A percentile compares a stretch with the other conserved stretches of the same genome.
phyloP scores from a whole-genome alignment of 2,888 invertebrate genomes.

The Lasiommata megera region DNA sequence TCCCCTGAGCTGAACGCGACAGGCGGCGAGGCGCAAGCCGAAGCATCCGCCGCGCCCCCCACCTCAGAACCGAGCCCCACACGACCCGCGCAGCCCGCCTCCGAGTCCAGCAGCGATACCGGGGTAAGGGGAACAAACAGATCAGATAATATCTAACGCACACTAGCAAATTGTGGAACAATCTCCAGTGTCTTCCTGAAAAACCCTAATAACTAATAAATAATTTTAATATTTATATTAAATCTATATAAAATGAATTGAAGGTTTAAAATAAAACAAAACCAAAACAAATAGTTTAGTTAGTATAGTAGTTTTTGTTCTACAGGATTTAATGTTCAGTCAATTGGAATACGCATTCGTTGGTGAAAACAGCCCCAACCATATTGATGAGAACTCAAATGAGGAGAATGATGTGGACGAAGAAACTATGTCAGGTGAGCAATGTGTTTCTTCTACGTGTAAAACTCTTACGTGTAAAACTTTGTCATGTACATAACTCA shows the following conservation, averaged over 20 bases:
- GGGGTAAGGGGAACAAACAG: too few relatives aligned
- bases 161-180: too few relatives aligned
- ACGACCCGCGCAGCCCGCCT: conserved; percentile 40
- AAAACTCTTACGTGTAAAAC: too few relatives aligned
- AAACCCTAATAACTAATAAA: too few relatives aligned
- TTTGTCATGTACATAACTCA: too few relatives aligned
- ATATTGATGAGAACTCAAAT: conserved; percentile 85
- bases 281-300: too few relatives aligned
- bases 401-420: conserved; percentile 94
- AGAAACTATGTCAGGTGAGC: conserved; percentile 89
- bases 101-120: conserved; percentile 71
- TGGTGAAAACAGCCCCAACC: conserved; percentile 79
- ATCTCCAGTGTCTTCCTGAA: too few relatives aligned
- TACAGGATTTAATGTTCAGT: conserved; percentile 73
- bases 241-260: too few relatives aligned
- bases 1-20: conserved; percentile 66
- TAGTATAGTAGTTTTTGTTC: too few relatives aligned
- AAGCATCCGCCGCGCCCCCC: conserved; percentile 21
- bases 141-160: too few relatives aligned
- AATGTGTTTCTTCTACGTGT: not conserved
- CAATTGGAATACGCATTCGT: conserved; percentile 83
- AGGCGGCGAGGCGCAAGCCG: conserved; percentile 27
- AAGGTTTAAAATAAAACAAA: too few relatives aligned
- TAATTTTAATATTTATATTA: too few relatives aligned
- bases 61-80: conserved; percentile 15